These are phyloP conservation scores for Drosophila mauritiana DNA, from an alignment of 1,140 invertebrate genomes.

Conservation along the genomic window DNA sequence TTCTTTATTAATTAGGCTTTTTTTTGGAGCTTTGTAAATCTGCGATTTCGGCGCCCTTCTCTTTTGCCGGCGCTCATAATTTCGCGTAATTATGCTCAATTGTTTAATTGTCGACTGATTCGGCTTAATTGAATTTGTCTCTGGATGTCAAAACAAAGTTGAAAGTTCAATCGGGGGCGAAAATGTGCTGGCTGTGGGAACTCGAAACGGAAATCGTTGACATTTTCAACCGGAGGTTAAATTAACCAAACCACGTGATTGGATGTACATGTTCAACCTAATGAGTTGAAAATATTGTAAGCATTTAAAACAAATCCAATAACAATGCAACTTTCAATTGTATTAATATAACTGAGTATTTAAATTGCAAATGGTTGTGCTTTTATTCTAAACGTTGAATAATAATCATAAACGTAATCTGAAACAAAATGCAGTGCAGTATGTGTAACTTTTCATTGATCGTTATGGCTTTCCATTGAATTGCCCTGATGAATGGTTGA, in stretches of 20 bases:
- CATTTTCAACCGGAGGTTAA: not conserved
- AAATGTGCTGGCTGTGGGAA: not conserved
- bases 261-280: too few species aligned
- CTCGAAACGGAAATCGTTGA: not conserved
- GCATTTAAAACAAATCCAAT: too few species aligned
- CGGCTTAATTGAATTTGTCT: constrained; percentile 58
- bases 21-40: constrained; percentile 5
- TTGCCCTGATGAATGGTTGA: constrained; percentile 6
- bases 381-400: too few species aligned
- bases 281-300: not conserved
- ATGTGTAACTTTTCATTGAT: not conserved
- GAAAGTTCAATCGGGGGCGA: constrained; percentile 20
- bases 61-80: constrained; percentile 26
- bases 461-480: constrained; percentile 4
- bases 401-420: too few species aligned
- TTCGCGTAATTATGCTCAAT: constrained; percentile 71
- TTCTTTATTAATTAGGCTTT: constrained; percentile 74
- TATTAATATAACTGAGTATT: too few species aligned
- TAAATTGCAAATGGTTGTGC: too few species aligned
- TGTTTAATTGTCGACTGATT: constrained; percentile 72
- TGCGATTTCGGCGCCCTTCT: constrained; percentile 26
- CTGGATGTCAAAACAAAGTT: constrained; percentile 42
- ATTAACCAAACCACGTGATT: not conserved
- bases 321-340: too few species aligned
- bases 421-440: too few species aligned